Conservation (phyloP, 2,113 vertebrate species). For the Shinisaurus crocodilurus region DNA sequence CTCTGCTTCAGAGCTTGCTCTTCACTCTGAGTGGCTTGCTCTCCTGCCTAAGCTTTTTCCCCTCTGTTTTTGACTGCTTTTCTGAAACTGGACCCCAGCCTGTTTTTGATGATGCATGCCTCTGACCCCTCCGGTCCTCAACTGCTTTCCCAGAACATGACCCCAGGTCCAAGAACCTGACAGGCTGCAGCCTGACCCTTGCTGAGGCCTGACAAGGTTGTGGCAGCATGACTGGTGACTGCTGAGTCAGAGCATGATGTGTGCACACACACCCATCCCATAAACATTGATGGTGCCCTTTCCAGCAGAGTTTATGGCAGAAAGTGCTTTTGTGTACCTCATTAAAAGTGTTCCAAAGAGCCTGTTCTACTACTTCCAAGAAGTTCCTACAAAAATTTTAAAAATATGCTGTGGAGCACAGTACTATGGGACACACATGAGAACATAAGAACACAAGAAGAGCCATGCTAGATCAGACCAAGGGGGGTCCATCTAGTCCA, state of each 20-base stretch:
- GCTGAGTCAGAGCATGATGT: not conserved
- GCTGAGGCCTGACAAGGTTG: not conserved
- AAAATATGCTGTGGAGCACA: not conserved
- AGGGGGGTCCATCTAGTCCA: too few relatives aligned
- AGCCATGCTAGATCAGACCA: too few relatives aligned
- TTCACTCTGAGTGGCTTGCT: not conserved
- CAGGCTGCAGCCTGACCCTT: not conserved
- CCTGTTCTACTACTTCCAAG: not conserved
- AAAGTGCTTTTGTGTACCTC: not conserved
- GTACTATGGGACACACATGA: not conserved
- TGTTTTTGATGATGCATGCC: not conserved
- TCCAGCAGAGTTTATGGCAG: not conserved
- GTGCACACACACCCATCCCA: not conserved
- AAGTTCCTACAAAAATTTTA: not conserved
- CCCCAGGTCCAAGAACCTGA: too few relatives aligned
- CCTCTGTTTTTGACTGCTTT: not conserved
- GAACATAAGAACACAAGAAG: too few relatives aligned
- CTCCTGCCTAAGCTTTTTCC: not conserved
- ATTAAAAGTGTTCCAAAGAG: not conserved
- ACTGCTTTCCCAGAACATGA: not conserved
- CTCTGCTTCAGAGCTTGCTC: not conserved
- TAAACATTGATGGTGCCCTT: not conserved
- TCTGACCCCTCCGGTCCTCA: not conserved
- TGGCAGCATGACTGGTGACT: not conserved
- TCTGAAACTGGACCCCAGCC: not conserved